Base-by-base conservation (phyloP, 2,797 vertebrate species). In the Manis crassicaudata region DNA sequence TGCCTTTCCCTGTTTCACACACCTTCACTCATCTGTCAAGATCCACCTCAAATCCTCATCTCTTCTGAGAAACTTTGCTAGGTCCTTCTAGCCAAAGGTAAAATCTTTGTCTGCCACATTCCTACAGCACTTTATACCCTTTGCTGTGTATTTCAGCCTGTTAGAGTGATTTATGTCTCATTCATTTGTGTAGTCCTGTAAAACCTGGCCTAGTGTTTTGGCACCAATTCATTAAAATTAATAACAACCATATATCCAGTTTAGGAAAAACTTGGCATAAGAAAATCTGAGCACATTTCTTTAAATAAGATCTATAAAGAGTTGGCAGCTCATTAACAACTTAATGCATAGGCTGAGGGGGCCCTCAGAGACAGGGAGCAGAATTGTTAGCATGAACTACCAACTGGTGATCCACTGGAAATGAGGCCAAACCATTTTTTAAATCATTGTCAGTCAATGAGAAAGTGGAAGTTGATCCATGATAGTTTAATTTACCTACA, bases 301-400 rank as follows among this genome's bases (percentile, higher is more conserved):
- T 94, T 89, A 87, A 89, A 87, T 81, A 96, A 96, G 62, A 65
- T 79, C 77, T 62, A 14, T 88, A 79, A 73, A 73, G 67, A 85
- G 35, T 56, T 85, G 82, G 25, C 27, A 83, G 21, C 65, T 94
- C 43, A 73, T 76, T 89, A 81, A 60, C 0, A 17, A 87, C 9
- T 88, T 75, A 77, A 63, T 90, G 29, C 17, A 56, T 67, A 92
- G 56, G 11, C 29, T 54, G 35, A n/a, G 67, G 4, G 5, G 43
- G 14, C 14, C 21, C 9, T 87, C 11, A 18, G 27, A 92, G 50
- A 95, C 5, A 65, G n/a, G 43, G 29, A 97, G 35, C 29, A 80
- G 68, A 85, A 86, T 52, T 82, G 17, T 70, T 79, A 81, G 9
- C 72, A 27, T 46, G 89, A 95, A 88, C 82, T 65, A 27, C 83